These are phyloP conservation scores for Lepidurus packardi DNA, from an alignment of 1,140 invertebrate species.

Conservation along the genomic window DNA sequence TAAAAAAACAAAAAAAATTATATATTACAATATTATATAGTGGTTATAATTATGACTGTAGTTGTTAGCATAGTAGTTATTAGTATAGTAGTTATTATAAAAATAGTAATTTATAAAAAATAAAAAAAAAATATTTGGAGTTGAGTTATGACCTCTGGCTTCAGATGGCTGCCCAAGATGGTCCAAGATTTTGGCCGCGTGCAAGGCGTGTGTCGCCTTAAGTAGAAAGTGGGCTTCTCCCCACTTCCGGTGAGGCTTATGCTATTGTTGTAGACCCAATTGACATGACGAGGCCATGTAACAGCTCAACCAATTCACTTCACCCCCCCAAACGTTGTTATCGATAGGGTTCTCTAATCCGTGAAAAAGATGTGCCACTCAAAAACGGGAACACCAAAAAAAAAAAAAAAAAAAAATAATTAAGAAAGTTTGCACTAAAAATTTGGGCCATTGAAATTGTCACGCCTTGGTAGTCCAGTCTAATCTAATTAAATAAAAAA, in stretches of 20 bases:
- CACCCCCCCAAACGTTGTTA: neutral
- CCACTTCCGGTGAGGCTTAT: slow-evolving; percentile 4
- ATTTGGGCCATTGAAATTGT: no score
- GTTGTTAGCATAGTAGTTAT: no score
- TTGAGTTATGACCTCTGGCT: neutral
- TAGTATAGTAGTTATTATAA: neutral
- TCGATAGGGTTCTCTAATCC: neutral
- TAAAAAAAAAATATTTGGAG: neutral
- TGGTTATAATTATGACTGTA: neutral
- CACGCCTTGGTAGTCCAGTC: no score
- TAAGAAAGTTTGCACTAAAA: no score
- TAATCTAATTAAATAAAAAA: no score
- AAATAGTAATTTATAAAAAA: neutral
- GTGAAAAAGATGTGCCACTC: neutral
- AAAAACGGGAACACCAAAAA: neutral
- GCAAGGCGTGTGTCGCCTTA: slow-evolving; percentile 3
- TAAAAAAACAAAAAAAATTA: no score
- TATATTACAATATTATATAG: neutral
- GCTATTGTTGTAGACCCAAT: neutral
- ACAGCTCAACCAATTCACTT: slow-evolving; percentile 19
- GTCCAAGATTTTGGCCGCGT: slow-evolving; percentile 3
- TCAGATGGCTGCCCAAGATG: slow-evolving; percentile 2
- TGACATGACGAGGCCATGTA: slow-evolving; percentile 6
- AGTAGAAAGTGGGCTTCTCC: neutral
- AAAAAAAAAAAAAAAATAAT: no score